Evolutionary conservation across 1,140 invertebrate genomes (phyloP), one percentile per base, ranked within the genome.

Genomic region (Formica exsecta): DNA sequence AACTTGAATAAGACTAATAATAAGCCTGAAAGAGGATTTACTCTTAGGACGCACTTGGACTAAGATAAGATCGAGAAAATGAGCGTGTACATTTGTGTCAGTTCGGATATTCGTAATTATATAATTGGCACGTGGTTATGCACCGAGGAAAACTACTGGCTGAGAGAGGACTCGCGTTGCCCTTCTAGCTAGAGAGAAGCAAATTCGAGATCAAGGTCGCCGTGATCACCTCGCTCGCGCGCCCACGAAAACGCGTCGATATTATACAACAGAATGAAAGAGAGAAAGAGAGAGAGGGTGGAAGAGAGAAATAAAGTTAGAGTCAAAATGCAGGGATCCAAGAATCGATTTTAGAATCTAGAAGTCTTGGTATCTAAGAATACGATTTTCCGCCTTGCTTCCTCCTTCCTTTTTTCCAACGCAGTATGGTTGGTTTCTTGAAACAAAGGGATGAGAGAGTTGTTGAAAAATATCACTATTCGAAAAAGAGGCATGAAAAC

Each of bases 181-280:
- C n/a, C 65, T 54, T 80, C 41, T 77, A 25, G 38, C 22, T 32
- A 54, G 66, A 84, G 57, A 86, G 57, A 62, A 62, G 54, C 32
- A 86, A 83, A 86, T 89, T 90, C 85, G 85, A 90, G 73, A 90
- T 90, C 87, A 89, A 90, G 87, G 88, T 90, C 87, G 73, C n/a
- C 36, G 22, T 76, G 38, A 61, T 87, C 75, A 71, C 62, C 71
- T 76, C 74, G 25, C 25, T 76, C 59, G 8, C 16, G 16, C 59
- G 61, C 75, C 75, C 9, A 62, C 76, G 44, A 22, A 83, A 86
- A 51, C 22, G 3, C 51, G 57, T 76, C 25, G 41, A 77, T 41
- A 77, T 83, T 70, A 83, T 74, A 74, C 38, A 83, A 74, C 57
- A 54, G 36, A 13, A 13, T 8, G 54, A 22, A 64, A 1, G 22